These are phyloP conservation scores for Galleria mellonella DNA, from an alignment of 1,140 invertebrate species.

Conservation along the genomic window DNA sequence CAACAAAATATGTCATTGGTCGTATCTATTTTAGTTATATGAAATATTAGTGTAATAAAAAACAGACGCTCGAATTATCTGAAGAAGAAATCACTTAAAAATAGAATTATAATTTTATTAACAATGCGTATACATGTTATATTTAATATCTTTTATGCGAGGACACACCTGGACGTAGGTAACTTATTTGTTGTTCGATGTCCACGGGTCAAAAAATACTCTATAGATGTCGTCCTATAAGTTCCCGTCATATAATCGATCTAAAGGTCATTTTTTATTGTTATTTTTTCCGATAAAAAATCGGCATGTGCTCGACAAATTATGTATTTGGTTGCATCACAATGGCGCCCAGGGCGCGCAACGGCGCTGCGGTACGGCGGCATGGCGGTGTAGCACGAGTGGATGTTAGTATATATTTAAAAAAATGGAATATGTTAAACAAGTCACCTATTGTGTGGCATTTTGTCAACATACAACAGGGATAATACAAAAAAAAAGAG, in stretches of 20 bases:
- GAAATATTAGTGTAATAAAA: too few species aligned
- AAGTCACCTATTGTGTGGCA: slow-evolving; percentile 42
- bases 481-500: slow-evolving; percentile 1
- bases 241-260: slow-evolving; percentile 53
- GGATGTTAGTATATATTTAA: slow-evolving; percentile 46
- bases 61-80: too few species aligned
- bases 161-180: slow-evolving; percentile 58
- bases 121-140: slow-evolving; percentile 18
- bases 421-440: slow-evolving; percentile 56
- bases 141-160: slow-evolving; percentile 30
- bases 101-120: slow-evolving; percentile 27
- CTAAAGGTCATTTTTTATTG: slow-evolving; percentile 59
- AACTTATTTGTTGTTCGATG: slow-evolving; percentile 40
- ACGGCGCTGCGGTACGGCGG: too few species aligned
- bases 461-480: slow-evolving; percentile 28
- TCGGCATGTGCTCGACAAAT: slow-evolving; percentile 68
- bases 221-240: slow-evolving; percentile 45
- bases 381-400: slow-evolving; percentile 36
- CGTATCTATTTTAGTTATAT: not conserved
- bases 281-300: slow-evolving; percentile 55
- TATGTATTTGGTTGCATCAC: slow-evolving; percentile 67
- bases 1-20: too few species aligned
- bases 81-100: slow-evolving; percentile 7
- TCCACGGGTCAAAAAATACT: slow-evolving; percentile 64
- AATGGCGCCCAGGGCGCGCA: slow-evolving; percentile 40